Percentiles rank a stretch among this genome's conserved stretches.
These are phyloP conservation scores for Petrolisthes cinctipes DNA, from an alignment of 2,888 invertebrate species.

Conservation along the genomic window DNA sequence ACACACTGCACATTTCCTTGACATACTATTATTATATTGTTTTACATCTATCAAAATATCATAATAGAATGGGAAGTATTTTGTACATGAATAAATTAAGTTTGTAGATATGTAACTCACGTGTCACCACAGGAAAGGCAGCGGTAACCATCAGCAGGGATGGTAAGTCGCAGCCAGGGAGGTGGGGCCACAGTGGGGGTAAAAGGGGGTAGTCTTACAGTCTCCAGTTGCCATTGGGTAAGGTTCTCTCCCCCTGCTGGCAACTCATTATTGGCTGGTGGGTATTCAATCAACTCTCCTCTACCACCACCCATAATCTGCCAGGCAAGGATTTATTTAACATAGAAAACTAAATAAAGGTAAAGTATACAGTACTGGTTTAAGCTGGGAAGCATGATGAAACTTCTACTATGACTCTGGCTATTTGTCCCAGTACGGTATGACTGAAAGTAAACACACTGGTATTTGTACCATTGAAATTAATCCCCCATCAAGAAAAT, in stretches of 20 bases:
- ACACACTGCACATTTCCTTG: too few relatives aligned
- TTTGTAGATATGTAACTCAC: conserved; percentile 40
- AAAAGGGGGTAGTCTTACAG: conserved; percentile 55
- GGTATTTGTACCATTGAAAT: too few relatives aligned
- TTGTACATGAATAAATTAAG: neutral
- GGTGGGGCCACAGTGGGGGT: conserved; percentile 59
- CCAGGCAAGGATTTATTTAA: too few relatives aligned
- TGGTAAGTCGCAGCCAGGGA: conserved; percentile 62
- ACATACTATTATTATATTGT: too few relatives aligned
- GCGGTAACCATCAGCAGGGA: conserved; percentile 63
- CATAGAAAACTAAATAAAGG: too few relatives aligned
- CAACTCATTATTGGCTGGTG: conserved; percentile 53
- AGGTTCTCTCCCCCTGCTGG: conserved; percentile 51
- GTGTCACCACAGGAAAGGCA: conserved; percentile 63
- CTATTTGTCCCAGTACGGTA: too few relatives aligned
- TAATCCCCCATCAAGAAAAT: too few relatives aligned
- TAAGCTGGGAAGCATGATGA: too few relatives aligned
- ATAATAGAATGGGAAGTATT: neutral
- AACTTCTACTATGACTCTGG: too few relatives aligned
- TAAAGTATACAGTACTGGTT: too few relatives aligned
- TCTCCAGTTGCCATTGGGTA: conserved; percentile 63
- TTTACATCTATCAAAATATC: neutral
- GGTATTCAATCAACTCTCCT: conserved; percentile 58
- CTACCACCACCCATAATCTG: conserved; percentile 47
- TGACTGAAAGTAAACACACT: too few relatives aligned